phyloP scores from a whole-genome alignment of 2,113 vertebrate species.

The Syngnathoides biaculeatus region DNA sequence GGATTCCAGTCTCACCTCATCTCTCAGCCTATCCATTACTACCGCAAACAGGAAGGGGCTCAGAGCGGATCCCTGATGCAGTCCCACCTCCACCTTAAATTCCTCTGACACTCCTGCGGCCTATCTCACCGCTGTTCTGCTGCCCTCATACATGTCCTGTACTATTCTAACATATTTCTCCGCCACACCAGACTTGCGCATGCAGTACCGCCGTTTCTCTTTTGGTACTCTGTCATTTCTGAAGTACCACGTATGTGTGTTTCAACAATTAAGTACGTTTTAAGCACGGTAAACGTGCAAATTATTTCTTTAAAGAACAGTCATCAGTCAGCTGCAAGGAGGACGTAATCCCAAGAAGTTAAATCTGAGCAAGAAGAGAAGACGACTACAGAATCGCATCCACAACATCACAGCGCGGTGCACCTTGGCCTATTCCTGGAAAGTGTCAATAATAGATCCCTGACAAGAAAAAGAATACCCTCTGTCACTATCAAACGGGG shows the following conservation, averaged over 20 bases:
- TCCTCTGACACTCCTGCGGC: too few species aligned
- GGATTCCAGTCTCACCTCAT: too few species aligned
- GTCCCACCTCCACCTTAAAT: too few species aligned
- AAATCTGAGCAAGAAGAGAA: slow-evolving; percentile 48
- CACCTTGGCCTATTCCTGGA: slow-evolving; percentile 64
- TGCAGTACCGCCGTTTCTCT: too few species aligned
- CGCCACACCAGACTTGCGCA: too few species aligned
- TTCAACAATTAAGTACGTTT: not conserved
- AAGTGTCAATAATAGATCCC: slow-evolving; percentile 74
- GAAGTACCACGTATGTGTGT: not conserved
- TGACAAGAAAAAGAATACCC: slow-evolving; percentile 69
- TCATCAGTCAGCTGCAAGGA: slow-evolving; percentile 28
- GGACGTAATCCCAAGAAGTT: slow-evolving; percentile 38
- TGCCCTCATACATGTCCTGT: too few species aligned
- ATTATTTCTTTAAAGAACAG: slow-evolving; percentile 28
- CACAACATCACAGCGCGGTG: slow-evolving; percentile 19
- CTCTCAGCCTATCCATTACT: too few species aligned
- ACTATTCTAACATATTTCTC: too few species aligned
- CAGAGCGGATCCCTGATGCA: too few species aligned
- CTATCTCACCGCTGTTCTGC: too few species aligned
- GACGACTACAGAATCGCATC: slow-evolving; percentile 54
- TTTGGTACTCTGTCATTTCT: too few species aligned
- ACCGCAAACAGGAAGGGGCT: too few species aligned
- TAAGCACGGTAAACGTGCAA: slow-evolving; percentile 25
- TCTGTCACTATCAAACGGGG: slow-evolving; percentile 62